Conservation (phyloP, 2,113 vertebrate species). For the Columbina picui region DNA sequence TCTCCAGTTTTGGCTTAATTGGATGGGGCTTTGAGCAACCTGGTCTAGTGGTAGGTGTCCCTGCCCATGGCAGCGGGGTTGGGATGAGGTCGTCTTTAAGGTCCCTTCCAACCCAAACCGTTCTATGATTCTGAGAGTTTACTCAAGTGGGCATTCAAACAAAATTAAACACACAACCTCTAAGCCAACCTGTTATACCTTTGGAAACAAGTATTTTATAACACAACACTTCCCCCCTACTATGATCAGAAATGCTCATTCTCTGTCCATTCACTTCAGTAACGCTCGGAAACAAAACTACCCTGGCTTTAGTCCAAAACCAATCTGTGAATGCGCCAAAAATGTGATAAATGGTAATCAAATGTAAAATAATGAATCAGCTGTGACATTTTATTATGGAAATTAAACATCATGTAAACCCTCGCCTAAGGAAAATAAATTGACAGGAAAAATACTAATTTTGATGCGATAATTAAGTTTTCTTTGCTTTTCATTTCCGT, state of each 20-base stretch:
- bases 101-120: no score
- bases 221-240: rapidly evolving
- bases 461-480: slow-evolving; percentile 84
- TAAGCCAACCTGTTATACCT: not conserved
- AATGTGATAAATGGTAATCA: slow-evolving; percentile 67
- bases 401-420: slow-evolving; percentile 52
- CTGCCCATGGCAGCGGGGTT: no score
- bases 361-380: slow-evolving; percentile 60
- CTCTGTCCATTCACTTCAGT: not conserved
- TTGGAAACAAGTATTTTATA: not conserved
- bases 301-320: slow-evolving; percentile 23
- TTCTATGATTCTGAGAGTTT: not conserved
- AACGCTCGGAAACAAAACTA: slow-evolving; percentile 5
- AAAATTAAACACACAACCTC: not conserved
- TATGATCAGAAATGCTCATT: not conserved
- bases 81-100: no score
- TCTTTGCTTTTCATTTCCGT: slow-evolving; percentile 82
- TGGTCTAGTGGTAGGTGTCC: no score
- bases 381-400: slow-evolving; percentile 65
- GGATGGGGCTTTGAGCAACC: no score
- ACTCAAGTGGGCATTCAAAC: not conserved
- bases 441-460: slow-evolving; percentile 79
- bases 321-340: not conserved
- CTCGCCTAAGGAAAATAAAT: slow-evolving; percentile 62
- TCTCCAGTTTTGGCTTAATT: not conserved